A percentile compares a stretch with the other conserved stretches of the same genome.
These are phyloP conservation scores for Urocynchramus pylzowi DNA, from an alignment of 2,113 vertebrate species.

Conservation along the genomic window DNA sequence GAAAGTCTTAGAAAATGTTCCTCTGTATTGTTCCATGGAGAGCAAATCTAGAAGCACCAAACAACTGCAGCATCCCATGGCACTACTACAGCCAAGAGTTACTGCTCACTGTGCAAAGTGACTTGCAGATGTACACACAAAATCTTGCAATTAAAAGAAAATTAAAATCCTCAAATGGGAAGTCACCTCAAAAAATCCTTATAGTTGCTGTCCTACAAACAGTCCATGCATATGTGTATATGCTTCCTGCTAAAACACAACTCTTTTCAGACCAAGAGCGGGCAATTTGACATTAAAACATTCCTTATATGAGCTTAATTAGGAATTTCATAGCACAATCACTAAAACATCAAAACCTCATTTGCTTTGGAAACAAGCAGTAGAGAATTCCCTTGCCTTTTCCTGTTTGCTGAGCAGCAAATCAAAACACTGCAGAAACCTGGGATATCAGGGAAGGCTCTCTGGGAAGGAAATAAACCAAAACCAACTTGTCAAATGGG, in stretches of 20 bases:
- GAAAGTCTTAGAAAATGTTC: slow-evolving; percentile 76
- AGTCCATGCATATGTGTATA: background rate
- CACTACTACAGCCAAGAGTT: slow-evolving; percentile 65
- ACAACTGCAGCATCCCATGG: slow-evolving; percentile 71
- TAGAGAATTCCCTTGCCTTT: background rate
- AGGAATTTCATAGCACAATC: background rate
- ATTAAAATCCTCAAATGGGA: background rate
- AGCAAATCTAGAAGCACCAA: slow-evolving; percentile 70
- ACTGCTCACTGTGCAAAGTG: slow-evolving; percentile 48
- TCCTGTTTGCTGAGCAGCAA: slow-evolving; percentile 39
- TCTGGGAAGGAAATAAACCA: slow-evolving; percentile 56
- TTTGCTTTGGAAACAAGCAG: slow-evolving; percentile 37
- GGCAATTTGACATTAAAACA: background rate
- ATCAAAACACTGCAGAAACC: slow-evolving; percentile 48
- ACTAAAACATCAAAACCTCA: background rate
- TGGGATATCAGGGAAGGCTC: slow-evolving; percentile 26
- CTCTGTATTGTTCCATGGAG: slow-evolving; percentile 73
- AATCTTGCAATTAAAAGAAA: slow-evolving; percentile 45
- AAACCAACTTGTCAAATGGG: slow-evolving; percentile 60
- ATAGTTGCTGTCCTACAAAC: background rate
- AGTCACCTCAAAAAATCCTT: background rate
- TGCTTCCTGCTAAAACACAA: background rate
- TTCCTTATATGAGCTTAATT: background rate
- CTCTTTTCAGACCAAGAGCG: background rate
- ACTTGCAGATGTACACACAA: slow-evolving; percentile 40